Evolutionary conservation across 2,113 vertebrate genomes (phyloP).

Genomic region (Anolis carolinensis): DNA sequence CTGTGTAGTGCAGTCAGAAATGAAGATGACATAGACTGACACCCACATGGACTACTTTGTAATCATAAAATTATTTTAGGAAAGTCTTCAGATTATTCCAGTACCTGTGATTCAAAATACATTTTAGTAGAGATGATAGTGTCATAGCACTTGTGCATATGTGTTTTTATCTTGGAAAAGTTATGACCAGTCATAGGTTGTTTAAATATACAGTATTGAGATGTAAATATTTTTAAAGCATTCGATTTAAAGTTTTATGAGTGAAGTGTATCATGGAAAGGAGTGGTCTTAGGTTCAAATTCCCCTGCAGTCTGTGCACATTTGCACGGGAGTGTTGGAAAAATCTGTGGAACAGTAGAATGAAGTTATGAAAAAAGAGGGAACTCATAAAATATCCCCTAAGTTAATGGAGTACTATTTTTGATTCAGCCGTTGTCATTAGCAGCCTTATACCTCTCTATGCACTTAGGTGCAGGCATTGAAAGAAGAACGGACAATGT

Average conservation of each 20-base stretch:
- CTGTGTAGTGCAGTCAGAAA: background rate
- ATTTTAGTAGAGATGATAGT: background rate
- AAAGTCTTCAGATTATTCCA: background rate
- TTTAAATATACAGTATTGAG: background rate
- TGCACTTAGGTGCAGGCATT: constrained; percentile 76
- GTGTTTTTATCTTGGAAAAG: no score
- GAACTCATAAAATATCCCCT: background rate
- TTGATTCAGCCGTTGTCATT: constrained; percentile 10
- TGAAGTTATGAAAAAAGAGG: no score
- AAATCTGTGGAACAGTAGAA: background rate
- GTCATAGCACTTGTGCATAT: background rate
- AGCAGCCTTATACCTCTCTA: background rate
- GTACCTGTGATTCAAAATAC: background rate
- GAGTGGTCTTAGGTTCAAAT: background rate
- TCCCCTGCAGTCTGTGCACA: background rate
- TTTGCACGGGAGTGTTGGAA: background rate
- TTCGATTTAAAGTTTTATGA: background rate
- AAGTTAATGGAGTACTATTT: background rate
- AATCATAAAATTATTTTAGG: background rate
- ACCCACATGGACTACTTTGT: background rate
- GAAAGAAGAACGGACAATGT: constrained; percentile 82
- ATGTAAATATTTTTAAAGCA: background rate
- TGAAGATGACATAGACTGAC: background rate
- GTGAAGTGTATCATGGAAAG: background rate
- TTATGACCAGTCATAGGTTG: no score